Evolutionary conservation across 2,888 invertebrate genomes (phyloP), one percentile per base, ranked within the genome.

Genomic region (Plagodis pulveraria): DNA sequence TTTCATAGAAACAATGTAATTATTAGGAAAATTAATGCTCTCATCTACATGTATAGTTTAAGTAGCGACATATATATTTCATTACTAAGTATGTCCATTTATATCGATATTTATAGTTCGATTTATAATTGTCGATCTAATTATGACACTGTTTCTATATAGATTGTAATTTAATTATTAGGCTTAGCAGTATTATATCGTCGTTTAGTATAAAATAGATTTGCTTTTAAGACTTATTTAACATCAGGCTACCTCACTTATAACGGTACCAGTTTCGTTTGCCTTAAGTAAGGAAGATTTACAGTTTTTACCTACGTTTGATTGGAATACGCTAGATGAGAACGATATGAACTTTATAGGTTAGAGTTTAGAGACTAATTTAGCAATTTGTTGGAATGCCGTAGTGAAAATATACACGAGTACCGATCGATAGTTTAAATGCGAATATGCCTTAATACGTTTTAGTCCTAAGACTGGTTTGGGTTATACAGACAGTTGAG

Each of bases 131-230:
- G 47, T 49, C 56, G 6, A 58, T 59, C 55, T 56, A 11, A 61
- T 10, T 53, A 51, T 66, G 58, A 60, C 61, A 58, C 58, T 50
- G 54, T 55, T 59, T 59, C 53, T 58, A 49, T 58, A 49, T 53
- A 63, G 58, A 58, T 57, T 64, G 57, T 68, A 73, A 71, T 75
- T 74, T 76, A 76, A 78, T 78, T 53, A 59, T 72, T 87, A 86
- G 82, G 72, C 74, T 83, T 83, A 89, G 86, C 91, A 91, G 91
- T 91, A 91, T 90, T 91, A 91, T 83, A 81, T 74, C 77, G 74
- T 81, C 77, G 74, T 71, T 71, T 80, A 81, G 76, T 71, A 75
- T 76, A 70, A 74, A 76, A 70, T 71, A 71, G 68, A 69, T 68
- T 77, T 72, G 73, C 70, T 74, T 76, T 77, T 55, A 81, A 77